Conservation (phyloP, 2,797 vertebrate genomes). For the Ceryle rudis region DNA sequence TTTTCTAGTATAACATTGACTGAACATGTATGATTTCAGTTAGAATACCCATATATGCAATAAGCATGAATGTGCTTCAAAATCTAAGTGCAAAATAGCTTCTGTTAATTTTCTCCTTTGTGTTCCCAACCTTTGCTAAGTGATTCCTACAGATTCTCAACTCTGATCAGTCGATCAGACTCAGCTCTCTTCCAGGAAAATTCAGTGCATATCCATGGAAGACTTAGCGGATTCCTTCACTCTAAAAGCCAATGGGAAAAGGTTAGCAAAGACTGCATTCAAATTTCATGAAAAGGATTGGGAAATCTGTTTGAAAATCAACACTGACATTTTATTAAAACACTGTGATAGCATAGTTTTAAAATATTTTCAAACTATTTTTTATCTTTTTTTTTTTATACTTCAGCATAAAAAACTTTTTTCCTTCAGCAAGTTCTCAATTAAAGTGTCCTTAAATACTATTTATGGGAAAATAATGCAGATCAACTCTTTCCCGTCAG, state of each 20-base stretch:
- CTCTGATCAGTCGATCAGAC: neutral
- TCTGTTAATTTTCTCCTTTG: neutral
- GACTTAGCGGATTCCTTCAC: accelerated
- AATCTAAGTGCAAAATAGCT: neutral
- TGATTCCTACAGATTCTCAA: neutral
- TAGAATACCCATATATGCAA: neutral
- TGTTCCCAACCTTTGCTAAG: neutral
- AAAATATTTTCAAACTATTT: neutral
- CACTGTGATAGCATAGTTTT: neutral
- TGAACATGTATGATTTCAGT: neutral
- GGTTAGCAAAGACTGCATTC: neutral
- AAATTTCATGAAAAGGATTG: neutral
- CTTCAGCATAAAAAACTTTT: neutral
- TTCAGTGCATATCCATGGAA: neutral
- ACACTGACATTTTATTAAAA: neutral
- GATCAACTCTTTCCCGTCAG: neutral
- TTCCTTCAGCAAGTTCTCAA: neutral
- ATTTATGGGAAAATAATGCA: neutral
- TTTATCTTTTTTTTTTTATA: neutral
- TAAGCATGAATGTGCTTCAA: neutral
- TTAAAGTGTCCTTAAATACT: neutral
- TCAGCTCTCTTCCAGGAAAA: neutral
- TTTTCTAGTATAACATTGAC: neutral
- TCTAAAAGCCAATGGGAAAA: neutral
- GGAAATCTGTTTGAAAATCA: neutral